phyloP scores from a whole-genome alignment of 2,113 vertebrate genomes.

The Leuciscus idus region DNA sequence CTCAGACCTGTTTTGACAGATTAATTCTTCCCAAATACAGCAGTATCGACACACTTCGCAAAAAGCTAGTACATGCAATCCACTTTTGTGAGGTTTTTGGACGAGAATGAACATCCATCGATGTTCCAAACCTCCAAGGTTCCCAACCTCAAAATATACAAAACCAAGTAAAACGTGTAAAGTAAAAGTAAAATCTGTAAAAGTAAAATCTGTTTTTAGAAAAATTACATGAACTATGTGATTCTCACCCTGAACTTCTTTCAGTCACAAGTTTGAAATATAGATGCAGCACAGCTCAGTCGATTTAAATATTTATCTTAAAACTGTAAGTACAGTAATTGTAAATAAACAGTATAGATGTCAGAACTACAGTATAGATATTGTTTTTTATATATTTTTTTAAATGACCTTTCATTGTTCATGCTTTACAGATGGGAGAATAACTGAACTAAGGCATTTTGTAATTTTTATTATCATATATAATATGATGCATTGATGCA shows the following conservation, averaged over 20 bases:
- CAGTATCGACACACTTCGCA: constrained; percentile 54
- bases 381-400: neutral
- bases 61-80: constrained; percentile 62
- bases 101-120: accelerated
- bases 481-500: neutral
- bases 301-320: neutral
- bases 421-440: neutral
- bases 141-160: neutral
- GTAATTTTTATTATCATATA: neutral
- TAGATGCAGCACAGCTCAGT: too few species aligned
- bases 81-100: constrained; percentile 64
- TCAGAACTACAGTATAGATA: too few species aligned
- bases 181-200: neutral
- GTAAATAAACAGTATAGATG: neutral
- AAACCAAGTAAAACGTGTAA: neutral
- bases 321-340: neutral
- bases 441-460: neutral
- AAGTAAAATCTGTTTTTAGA: neutral
- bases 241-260: too few species aligned
- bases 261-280: too few species aligned
- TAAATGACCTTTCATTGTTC: neutral
- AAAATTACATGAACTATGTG: too few species aligned
- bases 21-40: constrained; percentile 73
- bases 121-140: neutral
- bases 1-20: neutral